Conservation (phyloP, 2,113 vertebrate genomes). For the Oryctolagus cuniculus region DNA sequence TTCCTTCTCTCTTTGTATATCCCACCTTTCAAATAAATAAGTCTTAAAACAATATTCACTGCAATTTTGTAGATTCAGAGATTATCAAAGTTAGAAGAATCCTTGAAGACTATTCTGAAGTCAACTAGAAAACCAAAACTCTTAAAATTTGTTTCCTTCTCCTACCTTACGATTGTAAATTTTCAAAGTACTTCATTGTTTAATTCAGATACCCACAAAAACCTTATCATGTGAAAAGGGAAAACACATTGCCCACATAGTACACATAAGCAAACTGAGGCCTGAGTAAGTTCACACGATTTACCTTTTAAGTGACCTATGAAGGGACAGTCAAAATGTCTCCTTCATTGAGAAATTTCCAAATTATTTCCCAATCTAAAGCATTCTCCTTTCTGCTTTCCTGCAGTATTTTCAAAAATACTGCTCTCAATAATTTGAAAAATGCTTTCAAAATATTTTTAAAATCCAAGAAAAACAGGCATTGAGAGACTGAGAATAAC, state of each 20-base stretch:
- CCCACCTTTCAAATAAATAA: too few relatives aligned
- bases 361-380: constrained; percentile 14
- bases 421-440: background rate
- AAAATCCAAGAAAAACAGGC: background rate
- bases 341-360: background rate
- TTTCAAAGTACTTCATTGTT: background rate
- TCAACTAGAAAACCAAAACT: constrained; percentile 9
- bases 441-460: background rate
- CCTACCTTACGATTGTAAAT: background rate
- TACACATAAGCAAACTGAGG: background rate
- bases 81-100: background rate
- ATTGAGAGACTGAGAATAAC: background rate
- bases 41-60: too few relatives aligned
- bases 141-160: background rate
- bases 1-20: too few relatives aligned
- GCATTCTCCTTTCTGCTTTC: constrained; percentile 1
- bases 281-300: background rate
- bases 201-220: constrained; percentile 27
- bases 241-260: background rate
- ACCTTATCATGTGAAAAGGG: background rate
- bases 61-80: background rate
- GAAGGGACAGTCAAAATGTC: background rate
- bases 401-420: background rate
- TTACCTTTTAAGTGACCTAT: background rate
- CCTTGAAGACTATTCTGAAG: background rate